Conservation (phyloP, 2,888 invertebrate genomes). For the Antheraea yamamai region DNA sequence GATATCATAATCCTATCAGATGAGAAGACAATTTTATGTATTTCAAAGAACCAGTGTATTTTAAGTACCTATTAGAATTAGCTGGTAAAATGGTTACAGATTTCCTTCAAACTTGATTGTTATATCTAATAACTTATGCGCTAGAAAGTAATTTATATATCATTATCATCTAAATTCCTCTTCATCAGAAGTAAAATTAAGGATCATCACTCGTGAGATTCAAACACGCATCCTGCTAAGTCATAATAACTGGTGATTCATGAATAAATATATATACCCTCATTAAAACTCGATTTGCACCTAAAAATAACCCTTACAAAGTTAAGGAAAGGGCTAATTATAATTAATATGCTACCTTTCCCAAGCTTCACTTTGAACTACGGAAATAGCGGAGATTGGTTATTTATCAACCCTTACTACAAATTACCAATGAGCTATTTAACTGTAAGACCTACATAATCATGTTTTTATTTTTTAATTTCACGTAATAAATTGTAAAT, state of each 20-base stretch:
- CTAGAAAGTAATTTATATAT: no score
- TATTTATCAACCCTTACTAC: conserved; percentile 12
- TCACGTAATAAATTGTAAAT: no score
- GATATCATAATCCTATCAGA: neutral
- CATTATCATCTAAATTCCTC: neutral
- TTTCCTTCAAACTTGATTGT: no score
- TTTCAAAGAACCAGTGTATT: neutral
- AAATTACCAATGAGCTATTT: neutral
- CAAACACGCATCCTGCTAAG: neutral
- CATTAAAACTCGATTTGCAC: neutral
- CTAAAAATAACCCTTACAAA: conserved; percentile 18
- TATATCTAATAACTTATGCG: no score
- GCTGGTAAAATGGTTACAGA: no score
- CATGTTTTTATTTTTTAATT: no score
- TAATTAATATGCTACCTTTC: conserved; percentile 33
- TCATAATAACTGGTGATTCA: no score
- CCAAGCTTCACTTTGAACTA: conserved; percentile 29
- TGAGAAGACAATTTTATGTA: neutral
- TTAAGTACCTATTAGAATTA: neutral
- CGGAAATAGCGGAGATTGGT: conserved; percentile 26
- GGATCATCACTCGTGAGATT: neutral
- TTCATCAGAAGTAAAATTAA: neutral
- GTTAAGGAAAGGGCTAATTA: conserved; percentile 33
- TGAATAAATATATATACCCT: neutral
- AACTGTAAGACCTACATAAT: neutral